phyloP scores from a whole-genome alignment of 2,113 vertebrate species.

The Stictonetta naevosa region DNA sequence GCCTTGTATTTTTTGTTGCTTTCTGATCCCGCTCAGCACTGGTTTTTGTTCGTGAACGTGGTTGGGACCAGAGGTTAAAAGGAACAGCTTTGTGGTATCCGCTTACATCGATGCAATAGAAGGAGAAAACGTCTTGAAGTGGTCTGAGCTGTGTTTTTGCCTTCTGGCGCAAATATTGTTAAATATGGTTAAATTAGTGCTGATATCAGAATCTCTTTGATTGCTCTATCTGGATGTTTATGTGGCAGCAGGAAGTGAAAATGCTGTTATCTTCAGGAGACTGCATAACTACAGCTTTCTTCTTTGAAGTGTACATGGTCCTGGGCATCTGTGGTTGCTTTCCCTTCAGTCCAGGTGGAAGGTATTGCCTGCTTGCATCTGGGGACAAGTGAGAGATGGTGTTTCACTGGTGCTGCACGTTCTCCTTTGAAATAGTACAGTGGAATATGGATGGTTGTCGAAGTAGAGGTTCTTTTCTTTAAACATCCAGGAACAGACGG shows the following conservation, averaged over 20 bases:
- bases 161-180: neutral
- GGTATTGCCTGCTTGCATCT: neutral
- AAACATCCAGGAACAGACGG: neutral
- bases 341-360: too few species aligned
- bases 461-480: neutral
- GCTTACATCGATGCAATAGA: accelerated
- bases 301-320: neutral
- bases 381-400: neutral
- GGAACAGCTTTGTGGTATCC: neutral
- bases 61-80: neutral
- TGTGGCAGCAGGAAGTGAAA: neutral
- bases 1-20: neutral
- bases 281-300: neutral
- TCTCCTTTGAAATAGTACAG: neutral
- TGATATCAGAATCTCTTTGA: neutral
- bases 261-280: neutral
- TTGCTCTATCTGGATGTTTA: neutral
- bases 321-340: neutral
- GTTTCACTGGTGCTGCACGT: neutral
- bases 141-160: neutral
- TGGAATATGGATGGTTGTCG: neutral
- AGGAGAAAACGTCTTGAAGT: neutral
- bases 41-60: neutral
- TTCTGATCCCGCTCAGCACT: neutral
- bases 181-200: neutral